Evolutionary conservation across 1,140 invertebrate genomes (phyloP).

Genomic region (Carposina sasakii): DNA sequence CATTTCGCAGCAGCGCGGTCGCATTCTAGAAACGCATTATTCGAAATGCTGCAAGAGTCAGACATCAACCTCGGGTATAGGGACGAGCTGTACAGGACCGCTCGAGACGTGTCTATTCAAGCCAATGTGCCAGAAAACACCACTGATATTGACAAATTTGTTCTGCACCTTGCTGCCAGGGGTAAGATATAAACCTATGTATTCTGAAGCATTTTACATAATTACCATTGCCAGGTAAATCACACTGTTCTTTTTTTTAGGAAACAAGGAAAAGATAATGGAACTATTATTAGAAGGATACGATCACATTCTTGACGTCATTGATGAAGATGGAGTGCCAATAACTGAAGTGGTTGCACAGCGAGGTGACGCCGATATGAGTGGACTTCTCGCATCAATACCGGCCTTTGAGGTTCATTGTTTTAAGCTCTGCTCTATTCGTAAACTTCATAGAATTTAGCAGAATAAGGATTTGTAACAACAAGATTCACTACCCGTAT

Average conservation of each 20-base stretch:
- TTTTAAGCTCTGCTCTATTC: conserved; percentile 28
- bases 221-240: background rate
- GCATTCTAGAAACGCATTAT: conserved; percentile 83
- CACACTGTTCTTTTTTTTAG: conserved; percentile 54
- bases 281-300: conserved; percentile 88
- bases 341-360: conserved; percentile 80
- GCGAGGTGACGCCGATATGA: conserved; percentile 77
- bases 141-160: conserved; percentile 85
- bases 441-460: background rate
- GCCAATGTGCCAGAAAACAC: conserved; percentile 86
- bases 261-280: conserved; percentile 83
- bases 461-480: too few species aligned
- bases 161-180: conserved; percentile 82
- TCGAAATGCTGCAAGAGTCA: conserved; percentile 83
- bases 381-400: conserved; percentile 78
- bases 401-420: conserved; percentile 85
- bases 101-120: conserved; percentile 87
- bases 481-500: too few species aligned
- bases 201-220: too few species aligned
- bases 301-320: conserved; percentile 87
- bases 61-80: conserved; percentile 84
- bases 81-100: conserved; percentile 88
- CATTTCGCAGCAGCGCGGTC: conserved; percentile 88
- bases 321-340: conserved; percentile 77
- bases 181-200: too few species aligned